Percentiles rank a stretch among this genome's conserved stretches.
Evolutionary conservation across 2,797 vertebrate genomes (phyloP).

Genomic region (Crypturellus tataupa): DNA sequence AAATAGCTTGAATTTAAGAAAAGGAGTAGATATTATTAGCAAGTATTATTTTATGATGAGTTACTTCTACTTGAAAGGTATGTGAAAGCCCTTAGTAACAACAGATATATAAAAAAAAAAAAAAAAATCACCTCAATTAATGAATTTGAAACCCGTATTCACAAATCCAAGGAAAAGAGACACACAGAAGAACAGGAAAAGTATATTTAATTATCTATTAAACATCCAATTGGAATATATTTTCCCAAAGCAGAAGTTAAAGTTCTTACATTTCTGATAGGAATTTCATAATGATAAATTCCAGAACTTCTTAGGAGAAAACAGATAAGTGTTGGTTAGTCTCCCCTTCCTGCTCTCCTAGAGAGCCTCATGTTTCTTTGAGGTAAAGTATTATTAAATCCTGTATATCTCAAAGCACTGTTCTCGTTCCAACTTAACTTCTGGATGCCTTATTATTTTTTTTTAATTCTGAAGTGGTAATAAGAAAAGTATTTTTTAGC

Average conservation of each 20-base stretch:
- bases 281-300: conserved; percentile 49
- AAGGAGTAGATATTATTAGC: background rate
- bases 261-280: conserved; percentile 42
- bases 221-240: conserved; percentile 73
- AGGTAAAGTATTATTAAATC: background rate
- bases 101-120: no score
- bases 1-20: conserved; percentile 7
- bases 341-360: background rate
- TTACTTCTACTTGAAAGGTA: background rate
- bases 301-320: conserved; percentile 39
- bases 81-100: background rate
- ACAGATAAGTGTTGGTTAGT: background rate
- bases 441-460: conserved; percentile 12
- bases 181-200: conserved; percentile 61
- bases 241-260: conserved; percentile 48
- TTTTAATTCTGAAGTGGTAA: conserved; percentile 57
- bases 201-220: conserved; percentile 80
- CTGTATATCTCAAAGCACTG: conserved; percentile 38
- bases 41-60: background rate
- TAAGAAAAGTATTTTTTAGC: conserved; percentile 58
- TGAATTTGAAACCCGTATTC: background rate
- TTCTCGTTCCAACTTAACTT: conserved; percentile 30
- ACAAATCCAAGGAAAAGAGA: conserved; percentile 1
- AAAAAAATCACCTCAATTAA: background rate
- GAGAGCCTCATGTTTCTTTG: background rate